phyloP scores from a whole-genome alignment of 2,113 vertebrate species.

The Tapirus terrestris region DNA sequence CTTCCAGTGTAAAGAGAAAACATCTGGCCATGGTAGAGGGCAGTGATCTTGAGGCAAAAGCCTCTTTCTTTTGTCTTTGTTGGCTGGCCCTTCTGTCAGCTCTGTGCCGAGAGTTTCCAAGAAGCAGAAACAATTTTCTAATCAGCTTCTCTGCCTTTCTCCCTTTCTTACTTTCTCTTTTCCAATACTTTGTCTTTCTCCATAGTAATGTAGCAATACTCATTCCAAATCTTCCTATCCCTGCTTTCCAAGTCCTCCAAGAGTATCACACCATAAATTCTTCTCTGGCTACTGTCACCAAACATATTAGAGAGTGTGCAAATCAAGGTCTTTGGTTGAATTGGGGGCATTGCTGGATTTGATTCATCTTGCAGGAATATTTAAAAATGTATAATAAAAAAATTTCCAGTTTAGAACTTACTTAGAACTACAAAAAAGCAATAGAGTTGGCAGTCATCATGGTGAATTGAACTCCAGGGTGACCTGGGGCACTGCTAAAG shows the following conservation, averaged over 20 bases:
- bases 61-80: not conserved
- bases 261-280: too few species aligned
- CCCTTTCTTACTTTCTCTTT: not conserved
- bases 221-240: not conserved
- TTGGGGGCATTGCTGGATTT: not conserved
- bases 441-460: conserved; percentile 69
- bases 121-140: not conserved
- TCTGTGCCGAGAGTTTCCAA: not conserved
- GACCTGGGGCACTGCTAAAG: conserved; percentile 47
- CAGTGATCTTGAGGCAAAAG: not conserved
- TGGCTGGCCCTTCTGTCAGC: not conserved
- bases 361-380: not conserved
- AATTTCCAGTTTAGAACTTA: not conserved
- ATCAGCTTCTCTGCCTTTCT: not conserved
- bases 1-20: not conserved
- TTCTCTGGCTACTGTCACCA: not conserved
- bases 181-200: not conserved
- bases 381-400: not conserved
- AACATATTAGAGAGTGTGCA: not conserved
- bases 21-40: not conserved
- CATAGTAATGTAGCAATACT: not conserved
- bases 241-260: not conserved
- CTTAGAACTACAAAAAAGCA: conserved; percentile 50
- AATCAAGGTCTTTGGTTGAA: conserved; percentile 57
- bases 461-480: conserved; percentile 50